Evolutionary conservation across 2,888 invertebrate species (phyloP), one percentile per base, ranked within the genome.

Genomic region (Melangyna quadrimaculata): DNA sequence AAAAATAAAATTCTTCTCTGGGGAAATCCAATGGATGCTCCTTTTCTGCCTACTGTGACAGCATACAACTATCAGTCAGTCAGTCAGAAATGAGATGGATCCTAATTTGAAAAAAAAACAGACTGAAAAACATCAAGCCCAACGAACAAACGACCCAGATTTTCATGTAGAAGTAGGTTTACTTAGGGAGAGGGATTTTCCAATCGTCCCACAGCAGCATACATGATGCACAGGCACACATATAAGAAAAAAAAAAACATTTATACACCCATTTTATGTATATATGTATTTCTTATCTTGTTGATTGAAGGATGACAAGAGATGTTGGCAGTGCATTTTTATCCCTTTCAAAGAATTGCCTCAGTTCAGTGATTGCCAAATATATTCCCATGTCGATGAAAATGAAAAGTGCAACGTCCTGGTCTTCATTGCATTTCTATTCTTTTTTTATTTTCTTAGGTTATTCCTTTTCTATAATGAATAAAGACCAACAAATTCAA

Each of bases 271-370:
- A n/a, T n/a, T n/a, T n/a, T 22, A 24, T 24, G 8, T 24, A 71
- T 24, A 27, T 14, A 1, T 24, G 17, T 37, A 72, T 61, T 71
- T 72, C 65, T 63, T 74, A 84, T 79, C 70, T 75, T 72, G 75
- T 80, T 84, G 84, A 84, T 84, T 84, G 84, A 84, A 84, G 79
- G 67, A 84, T 79, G 84, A 80, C 84, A 84, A 72, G 84, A 80
- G 65, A 80, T 72, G 74, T 84, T 80, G 84, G 75, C 79, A 84
- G 75, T 84, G 67, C 57, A 81, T 57, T 71, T 77, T 51, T 48
- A 48, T 59, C 40, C 35, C 35, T 71, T 70, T 57, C 43, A 65
- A 32, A 43, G 61, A 48, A 61, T 63, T 48, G 48, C 57, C 40
- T 35, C 61, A 55, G 43, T 57, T 67, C 29, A 74, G 22, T 75